Conservation (phyloP, 2,113 vertebrate genomes). For the Catharus bicknelli region DNA sequence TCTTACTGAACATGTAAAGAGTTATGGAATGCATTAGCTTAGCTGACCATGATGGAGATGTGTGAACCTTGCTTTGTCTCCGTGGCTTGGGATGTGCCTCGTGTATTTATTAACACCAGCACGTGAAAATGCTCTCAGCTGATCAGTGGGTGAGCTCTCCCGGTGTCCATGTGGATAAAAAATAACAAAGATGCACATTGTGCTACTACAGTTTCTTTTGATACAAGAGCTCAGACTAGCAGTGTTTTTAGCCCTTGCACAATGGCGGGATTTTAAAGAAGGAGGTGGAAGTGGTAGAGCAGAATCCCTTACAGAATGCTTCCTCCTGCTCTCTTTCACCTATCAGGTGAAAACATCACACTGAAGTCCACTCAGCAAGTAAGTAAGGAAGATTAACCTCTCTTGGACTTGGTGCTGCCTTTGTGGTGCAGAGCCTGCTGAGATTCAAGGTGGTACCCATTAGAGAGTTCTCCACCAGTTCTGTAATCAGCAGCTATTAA, state of each 20-base stretch:
- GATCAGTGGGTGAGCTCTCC: neutral
- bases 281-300: constrained; percentile 10
- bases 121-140: neutral
- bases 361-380: constrained; percentile 32
- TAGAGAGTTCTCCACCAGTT: constrained; percentile 43
- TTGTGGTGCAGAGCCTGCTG: constrained; percentile 26
- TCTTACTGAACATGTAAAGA: neutral
- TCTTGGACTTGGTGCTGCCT: constrained; percentile 35
- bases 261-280: constrained; percentile 37
- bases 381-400: constrained; percentile 47
- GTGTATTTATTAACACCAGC: constrained; percentile 1
- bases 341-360: neutral
- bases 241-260: neutral
- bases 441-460: constrained; percentile 64
- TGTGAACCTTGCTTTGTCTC: neutral
- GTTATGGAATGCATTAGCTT: neutral
- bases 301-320: constrained; percentile 46
- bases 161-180: neutral
- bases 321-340: constrained; percentile 1
- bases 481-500: neutral
- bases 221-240: neutral
- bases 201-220: constrained; percentile 18
- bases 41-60: neutral
- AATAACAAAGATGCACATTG: neutral
- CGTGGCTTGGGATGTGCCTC: neutral